phyloP scores from a whole-genome alignment of 2,113 vertebrate species.

The Albula glossodonta region DNA sequence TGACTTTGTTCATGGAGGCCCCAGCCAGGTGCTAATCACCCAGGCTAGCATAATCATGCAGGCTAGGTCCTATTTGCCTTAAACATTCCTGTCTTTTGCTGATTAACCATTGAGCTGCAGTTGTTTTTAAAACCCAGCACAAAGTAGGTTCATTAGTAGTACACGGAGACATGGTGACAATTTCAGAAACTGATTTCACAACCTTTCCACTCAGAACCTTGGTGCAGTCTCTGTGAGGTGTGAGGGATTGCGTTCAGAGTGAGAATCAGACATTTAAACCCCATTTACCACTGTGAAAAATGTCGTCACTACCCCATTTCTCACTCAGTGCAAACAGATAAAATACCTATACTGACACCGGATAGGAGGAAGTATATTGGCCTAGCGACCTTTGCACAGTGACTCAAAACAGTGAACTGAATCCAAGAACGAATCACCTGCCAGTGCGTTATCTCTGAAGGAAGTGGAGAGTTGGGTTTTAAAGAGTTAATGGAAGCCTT shows the following conservation, averaged over 20 bases:
- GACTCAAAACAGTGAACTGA: neutral
- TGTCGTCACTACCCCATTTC: neutral
- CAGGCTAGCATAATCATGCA: no score
- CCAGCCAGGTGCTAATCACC: no score
- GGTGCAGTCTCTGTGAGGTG: no score
- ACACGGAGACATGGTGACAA: no score
- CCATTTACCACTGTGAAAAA: neutral
- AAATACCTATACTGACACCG: neutral
- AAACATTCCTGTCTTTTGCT: no score
- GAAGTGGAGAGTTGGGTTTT: neutral
- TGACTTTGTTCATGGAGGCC: no score
- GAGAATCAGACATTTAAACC: neutral
- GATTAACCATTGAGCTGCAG: no score
- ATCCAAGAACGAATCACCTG: neutral
- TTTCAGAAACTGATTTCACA: no score
- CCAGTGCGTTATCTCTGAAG: neutral
- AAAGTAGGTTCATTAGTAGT: no score
- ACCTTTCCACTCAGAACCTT: no score
- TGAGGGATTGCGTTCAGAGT: neutral
- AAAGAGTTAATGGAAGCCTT: neutral
- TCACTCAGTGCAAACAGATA: neutral
- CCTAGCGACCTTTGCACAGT: neutral
- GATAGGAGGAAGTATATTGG: neutral
- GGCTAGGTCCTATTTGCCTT: no score
- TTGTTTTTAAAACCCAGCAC: no score